Evolutionary conservation across 2,113 vertebrate species (phyloP), one percentile per base, ranked within the genome.

Genomic region (Limanda limanda): DNA sequence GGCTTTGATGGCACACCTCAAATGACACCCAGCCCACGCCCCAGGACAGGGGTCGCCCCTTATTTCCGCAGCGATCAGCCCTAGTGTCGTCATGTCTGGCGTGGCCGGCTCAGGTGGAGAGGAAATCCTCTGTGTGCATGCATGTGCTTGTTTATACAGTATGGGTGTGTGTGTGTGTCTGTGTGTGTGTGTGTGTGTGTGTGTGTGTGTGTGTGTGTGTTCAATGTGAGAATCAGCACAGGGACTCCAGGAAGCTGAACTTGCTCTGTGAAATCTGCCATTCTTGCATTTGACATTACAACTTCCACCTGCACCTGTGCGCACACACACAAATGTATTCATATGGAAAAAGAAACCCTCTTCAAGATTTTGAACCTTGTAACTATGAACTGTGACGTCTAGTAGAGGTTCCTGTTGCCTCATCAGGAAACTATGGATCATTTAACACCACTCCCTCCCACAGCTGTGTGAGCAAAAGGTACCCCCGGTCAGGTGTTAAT

Each of bases 51-150:
- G 81, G 73, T 70, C 65, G 31, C 47, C 84, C 77, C 62, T 81
- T 24, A 71, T 86, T 81, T 88, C 89, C 75, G 71, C 70, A 63
- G 65, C 73, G 69, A 82, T 79, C 74, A 58, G 4, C 45, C 48
- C 42, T 11, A 27, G 59, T 81, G 71, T 78, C 83, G 79, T 93
- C 84, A 90, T 87, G 89, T 91, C 90, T 91, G 73, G 57, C 4
- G 40, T 21, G 64, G 52, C 64, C 68, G 56, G 57, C 42, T 80
- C 76, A 87, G 82, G 64, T 88, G 74, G 55, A 64, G 64, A 79
- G 76, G 66, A 79, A 80, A 65, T 72, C 27, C 24, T 52, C n/a
- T 56, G 40, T 59, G 5, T 58, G 37, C 11, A 27, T 42, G 40
- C 40, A 42, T 12, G 40, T 11, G 40, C 40, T 42, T 42, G 40